Conservation (phyloP, 1,140 invertebrate species). For the Muscidifurax raptorellus region DNA sequence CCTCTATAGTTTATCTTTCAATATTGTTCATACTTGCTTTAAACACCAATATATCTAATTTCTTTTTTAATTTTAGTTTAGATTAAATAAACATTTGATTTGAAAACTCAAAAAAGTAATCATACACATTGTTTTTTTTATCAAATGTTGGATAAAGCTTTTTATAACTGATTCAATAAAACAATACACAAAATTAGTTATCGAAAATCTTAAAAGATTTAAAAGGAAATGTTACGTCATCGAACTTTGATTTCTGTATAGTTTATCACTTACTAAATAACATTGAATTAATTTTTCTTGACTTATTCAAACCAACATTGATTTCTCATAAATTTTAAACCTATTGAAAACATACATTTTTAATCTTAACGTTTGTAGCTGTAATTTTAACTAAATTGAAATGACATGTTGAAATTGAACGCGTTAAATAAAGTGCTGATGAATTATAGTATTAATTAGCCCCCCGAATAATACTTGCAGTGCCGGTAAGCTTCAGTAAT, state of each 20-base stretch:
- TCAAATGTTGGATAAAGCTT: neutral
- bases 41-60: conserved; percentile 22
- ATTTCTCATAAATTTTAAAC: neutral
- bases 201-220: neutral
- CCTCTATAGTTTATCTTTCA: conserved; percentile 12
- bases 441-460: conserved; percentile 10
- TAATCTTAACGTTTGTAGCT: neutral
- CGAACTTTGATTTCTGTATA: conserved; percentile 34
- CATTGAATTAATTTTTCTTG: neutral
- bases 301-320: neutral
- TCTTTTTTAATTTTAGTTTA: conserved; percentile 56
- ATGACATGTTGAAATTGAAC: neutral
- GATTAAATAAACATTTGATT: conserved; percentile 47
- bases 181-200: neutral
- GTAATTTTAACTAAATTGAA: neutral
- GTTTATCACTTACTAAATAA: neutral
- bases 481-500: conserved; percentile 13
- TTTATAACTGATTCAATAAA: neutral
- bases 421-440: neutral
- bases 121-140: neutral
- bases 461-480: conserved; percentile 15
- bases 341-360: neutral
- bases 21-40: conserved; percentile 36
- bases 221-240: neutral
- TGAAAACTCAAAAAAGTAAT: conserved; percentile 23